Evolutionary conservation across 2,113 vertebrate genomes (phyloP), one percentile per base, ranked within the genome.

Genomic region (Tricholaema leucomelas): DNA sequence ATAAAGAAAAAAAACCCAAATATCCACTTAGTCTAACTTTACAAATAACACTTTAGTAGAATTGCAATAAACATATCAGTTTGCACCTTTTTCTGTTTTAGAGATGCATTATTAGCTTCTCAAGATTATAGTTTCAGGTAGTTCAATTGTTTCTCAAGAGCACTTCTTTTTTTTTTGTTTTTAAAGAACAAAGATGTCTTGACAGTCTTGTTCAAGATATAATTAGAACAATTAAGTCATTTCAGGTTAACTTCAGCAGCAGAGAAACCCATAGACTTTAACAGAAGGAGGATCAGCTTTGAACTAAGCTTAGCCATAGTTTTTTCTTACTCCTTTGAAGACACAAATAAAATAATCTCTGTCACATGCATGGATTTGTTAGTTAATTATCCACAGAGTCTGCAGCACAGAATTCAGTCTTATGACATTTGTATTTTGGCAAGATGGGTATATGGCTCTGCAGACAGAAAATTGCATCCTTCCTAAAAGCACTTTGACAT

Each of bases 191-290:
- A 80, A 91, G 63, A 40, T 82, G 87, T 76, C 71, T 82, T 75
- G 61, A 81, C 44, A 54, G 21, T 52, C 71, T 70, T 59, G 17
- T 88, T 88, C 78, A 92, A 56, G 91, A 84, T 30, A 38, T 84
- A 91, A 91, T 90, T 91, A 86, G 83, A 86, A 87, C 74, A 87
- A 93, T 91, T 92, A 93, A 93, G 81, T 80, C 63, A 93, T 88
- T 93, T 90, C 33, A 63, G 66, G 86, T 87, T 66, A 81, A 85
- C 61, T 86, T 91, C 59, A 84, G 40, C 70, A 90, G 71, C 70
- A 91, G 77, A 85, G 55, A 81, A 79, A 58, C 40, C 15, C 31
- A 27, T 13, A 70, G 52, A 90, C 33, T 84, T 91, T 36, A 88
- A 72, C 0, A 65, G 50, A 59, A 66, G 52, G 23, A 79, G 36